phyloP scores from a whole-genome alignment of 2,797 vertebrate species.

The Rachycentron canadum region DNA sequence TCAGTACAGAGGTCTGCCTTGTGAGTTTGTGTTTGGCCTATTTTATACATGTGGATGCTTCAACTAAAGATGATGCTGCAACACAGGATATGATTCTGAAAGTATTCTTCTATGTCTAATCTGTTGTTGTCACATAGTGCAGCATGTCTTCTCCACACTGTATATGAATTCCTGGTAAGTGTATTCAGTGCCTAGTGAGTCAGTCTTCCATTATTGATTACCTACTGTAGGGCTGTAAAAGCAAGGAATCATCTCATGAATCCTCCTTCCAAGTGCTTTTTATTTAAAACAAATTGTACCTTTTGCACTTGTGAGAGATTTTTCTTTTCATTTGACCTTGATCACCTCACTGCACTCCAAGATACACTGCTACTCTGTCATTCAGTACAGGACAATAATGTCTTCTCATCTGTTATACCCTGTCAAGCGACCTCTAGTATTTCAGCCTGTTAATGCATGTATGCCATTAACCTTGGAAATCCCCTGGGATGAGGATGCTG shows the following conservation, averaged over 20 bases:
- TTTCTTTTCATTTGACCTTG: constrained; percentile 18
- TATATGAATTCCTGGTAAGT: constrained; percentile 27
- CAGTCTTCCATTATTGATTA: constrained; percentile 61
- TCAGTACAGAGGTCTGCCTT: constrained; percentile 4
- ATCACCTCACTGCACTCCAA: background rate
- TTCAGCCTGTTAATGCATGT: constrained; percentile 76
- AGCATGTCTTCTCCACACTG: background rate
- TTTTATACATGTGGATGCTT: constrained; percentile 21
- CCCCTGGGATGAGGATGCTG: constrained; percentile 49
- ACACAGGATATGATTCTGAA: constrained; percentile 8
- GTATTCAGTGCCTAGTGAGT: constrained; percentile 7
- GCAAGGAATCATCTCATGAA: constrained; percentile 27
- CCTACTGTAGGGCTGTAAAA: constrained; percentile 30
- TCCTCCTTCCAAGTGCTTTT: constrained; percentile 19
- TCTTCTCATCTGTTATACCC: constrained; percentile 75
- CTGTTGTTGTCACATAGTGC: constrained; percentile 18
- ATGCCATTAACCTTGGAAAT: constrained; percentile 84
- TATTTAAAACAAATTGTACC: constrained; percentile 8
- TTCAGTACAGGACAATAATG: constrained; percentile 59
- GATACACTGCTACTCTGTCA: constrained; percentile 5
- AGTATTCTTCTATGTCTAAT: background rate
- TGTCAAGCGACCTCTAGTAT: constrained; percentile 78
- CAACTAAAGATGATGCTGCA: background rate
- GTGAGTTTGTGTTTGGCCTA: constrained; percentile 38
- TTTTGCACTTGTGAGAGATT: constrained; percentile 5